These are phyloP conservation scores for Thaumatotibia leucotreta DNA, from an alignment of 1,140 invertebrate genomes.

Conservation along the genomic window DNA sequence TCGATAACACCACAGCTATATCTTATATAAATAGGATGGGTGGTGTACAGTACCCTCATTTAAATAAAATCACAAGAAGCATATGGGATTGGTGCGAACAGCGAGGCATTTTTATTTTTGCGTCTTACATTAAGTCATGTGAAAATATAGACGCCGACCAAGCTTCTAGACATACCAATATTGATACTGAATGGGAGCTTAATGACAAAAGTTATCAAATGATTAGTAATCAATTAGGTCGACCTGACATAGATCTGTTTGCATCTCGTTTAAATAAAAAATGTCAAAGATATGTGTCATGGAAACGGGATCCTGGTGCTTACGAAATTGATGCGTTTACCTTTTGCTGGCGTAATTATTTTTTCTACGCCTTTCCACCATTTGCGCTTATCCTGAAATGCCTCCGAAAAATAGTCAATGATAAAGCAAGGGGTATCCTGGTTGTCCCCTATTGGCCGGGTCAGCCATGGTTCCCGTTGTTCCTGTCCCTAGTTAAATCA, in stretches of 20 bases:
- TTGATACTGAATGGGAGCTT: constrained; percentile 16
- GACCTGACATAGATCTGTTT: constrained; percentile 32
- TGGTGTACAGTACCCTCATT: too few relatives aligned
- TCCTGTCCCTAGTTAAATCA: background rate
- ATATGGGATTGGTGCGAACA: constrained; percentile 18
- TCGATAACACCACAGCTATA: constrained; percentile 33
- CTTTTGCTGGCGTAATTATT: too few relatives aligned
- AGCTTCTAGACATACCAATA: background rate
- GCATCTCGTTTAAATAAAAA: constrained; percentile 29
- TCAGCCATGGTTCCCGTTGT: constrained; percentile 13
- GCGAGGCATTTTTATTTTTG: constrained; percentile 4
- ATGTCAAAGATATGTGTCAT: constrained; percentile 15
- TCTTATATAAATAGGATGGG: too few relatives aligned
- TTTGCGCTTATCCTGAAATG: too few relatives aligned
- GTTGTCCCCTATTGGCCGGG: constrained; percentile 6
- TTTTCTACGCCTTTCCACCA: too few relatives aligned
- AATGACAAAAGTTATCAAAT: constrained; percentile 12
- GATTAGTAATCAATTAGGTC: constrained; percentile 15
- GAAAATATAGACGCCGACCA: constrained; percentile 5
- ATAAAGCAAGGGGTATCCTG: too few relatives aligned
- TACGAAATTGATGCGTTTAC: too few relatives aligned
- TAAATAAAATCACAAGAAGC: constrained; percentile 7
- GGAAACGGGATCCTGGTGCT: constrained; percentile 7
- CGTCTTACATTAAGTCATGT: constrained; percentile 11
- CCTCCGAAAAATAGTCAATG: too few relatives aligned